Evolutionary conservation across 2,888 invertebrate species (phyloP).

Genomic region (Anodontia alba): DNA sequence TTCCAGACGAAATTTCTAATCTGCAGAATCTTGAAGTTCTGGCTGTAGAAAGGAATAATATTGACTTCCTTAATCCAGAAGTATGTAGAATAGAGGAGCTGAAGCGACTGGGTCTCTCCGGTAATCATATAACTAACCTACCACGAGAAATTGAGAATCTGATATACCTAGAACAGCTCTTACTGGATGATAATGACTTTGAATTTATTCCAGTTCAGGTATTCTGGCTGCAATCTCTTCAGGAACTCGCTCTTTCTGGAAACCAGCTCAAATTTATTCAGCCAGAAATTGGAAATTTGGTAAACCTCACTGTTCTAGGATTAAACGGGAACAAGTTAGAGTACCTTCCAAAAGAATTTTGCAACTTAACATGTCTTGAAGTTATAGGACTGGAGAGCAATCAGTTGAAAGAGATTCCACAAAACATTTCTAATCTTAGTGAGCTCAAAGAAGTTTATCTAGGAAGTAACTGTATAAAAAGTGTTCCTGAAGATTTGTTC

Average conservation of each 20-base stretch:
- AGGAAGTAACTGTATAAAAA: constrained; percentile 74
- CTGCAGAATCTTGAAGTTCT: constrained; percentile 76
- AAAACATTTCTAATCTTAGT: constrained; percentile 75
- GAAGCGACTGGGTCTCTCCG: constrained; percentile 75
- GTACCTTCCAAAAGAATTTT: constrained; percentile 75
- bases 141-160: constrained; percentile 80
- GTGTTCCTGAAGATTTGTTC: constrained; percentile 79
- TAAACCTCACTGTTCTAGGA: constrained; percentile 74
- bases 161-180: constrained; percentile 73
- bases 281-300: constrained; percentile 73
- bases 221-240: constrained; percentile 75
- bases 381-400: constrained; percentile 80
- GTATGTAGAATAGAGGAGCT: constrained; percentile 79
- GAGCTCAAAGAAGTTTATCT: constrained; percentile 79
- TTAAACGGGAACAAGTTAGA: constrained; percentile 79
- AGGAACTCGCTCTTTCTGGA: constrained; percentile 79
- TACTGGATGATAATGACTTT: constrained; percentile 81
- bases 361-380: constrained; percentile 68
- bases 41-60: constrained; percentile 77
- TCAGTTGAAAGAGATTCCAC: constrained; percentile 71
- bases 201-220: constrained; percentile 82
- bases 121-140: constrained; percentile 81
- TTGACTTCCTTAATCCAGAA: constrained; percentile 77
- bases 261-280: constrained; percentile 76
- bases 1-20: constrained; percentile 74